Evolutionary conservation across 2,797 vertebrate species (phyloP), one percentile per base, ranked within the genome.

Genomic region (Lagorchestes hirsutus): DNA sequence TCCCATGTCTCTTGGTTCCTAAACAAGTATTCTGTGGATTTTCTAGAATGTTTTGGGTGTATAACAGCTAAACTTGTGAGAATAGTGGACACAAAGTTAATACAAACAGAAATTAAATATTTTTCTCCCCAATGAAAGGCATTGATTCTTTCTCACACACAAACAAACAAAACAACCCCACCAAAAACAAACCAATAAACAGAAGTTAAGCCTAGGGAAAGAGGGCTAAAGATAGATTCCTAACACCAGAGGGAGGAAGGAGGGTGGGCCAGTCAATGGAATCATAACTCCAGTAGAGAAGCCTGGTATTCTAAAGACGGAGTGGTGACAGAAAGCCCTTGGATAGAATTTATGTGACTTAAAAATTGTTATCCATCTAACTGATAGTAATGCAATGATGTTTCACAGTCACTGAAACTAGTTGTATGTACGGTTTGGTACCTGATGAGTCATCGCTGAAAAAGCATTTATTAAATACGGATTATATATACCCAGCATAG

Each of bases 11-110:
- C 12, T 24, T 95, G 18, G 82, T 11, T 62, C 95, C 46, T 91
- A 96, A 94, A 13, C 6, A 95, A 95, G 50, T 94, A 28, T 54
- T 92, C 55, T 95, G 9, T 93, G 5, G 2, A 4, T 74, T 94
- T 94, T 55, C 31, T 50, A 9, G 91, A 91, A 4, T 82, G 82
- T 93, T 54, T 91, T 11, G 8, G 4, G 29, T 40, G n/a, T 54
- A 54, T 28, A 91, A 50, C 1, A 62, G 31, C 16, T 24, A 14
- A 67, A 1, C 14, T 16, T 67, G 34, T 67, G 34, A n/a, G 62
- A 14, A 14, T 6, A 67, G 14, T n/a, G 14, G 34, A 14, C 34
- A 67, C 34, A 67, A 67, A 34, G 12, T 34, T 62, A 18, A 31
- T 67, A n/a, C 62, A 67, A 67, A 18, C 14, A n/a, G 14, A 67